Evolutionary conservation across 92 coral and sea anemone species (phyloP), one percentile per base, ranked within the genome.

Genomic region (Palythoa caribaeorum): DNA sequence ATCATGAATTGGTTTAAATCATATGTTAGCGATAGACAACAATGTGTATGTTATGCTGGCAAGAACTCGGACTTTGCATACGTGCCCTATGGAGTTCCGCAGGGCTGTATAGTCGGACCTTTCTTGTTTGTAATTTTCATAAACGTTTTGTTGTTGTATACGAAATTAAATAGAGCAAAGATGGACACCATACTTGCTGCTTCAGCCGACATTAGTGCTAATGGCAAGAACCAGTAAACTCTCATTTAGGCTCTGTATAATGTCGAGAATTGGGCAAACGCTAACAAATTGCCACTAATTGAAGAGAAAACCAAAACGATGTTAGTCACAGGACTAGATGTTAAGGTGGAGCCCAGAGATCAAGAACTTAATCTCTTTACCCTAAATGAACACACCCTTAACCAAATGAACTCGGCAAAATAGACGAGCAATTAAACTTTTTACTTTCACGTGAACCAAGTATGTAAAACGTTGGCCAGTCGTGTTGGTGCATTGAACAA

Each of bases 21-120:
- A 17, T 92, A 92, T 66, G 85, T 88, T 28, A 77, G 57, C 57
- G 87, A 78, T 38, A 91, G 94, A 84, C 91, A 83, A 52, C 90
- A 91, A 48, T 74, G 88, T 71, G 92, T 88, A 12, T 83, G 83
- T 51, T 19, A 71, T 55, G 88, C 76, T 73, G 81, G 84, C 44
- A 89, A 38, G 35, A 53, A 81, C 54, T 89, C 91, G 19, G 83
- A 71, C 35, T 52, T 38, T 62, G 83, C 76, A 2, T 40, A 17
- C 38, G 72, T 89, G 20, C 80, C 80, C 54, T 83, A 83, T 44
- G 88, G 88, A 54, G 76, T 89, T 12, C 89, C 88, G 17, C 88
- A 71, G 74, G 84, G 91, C 21, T 83, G 88, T 62, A 89, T 76
- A 38, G 83, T 88, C 75, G 73, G 91, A 12, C 92, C 85, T 60